Evolutionary conservation across 2,797 vertebrate species (phyloP).

Genomic region (Sorex maritimensis): DNA sequence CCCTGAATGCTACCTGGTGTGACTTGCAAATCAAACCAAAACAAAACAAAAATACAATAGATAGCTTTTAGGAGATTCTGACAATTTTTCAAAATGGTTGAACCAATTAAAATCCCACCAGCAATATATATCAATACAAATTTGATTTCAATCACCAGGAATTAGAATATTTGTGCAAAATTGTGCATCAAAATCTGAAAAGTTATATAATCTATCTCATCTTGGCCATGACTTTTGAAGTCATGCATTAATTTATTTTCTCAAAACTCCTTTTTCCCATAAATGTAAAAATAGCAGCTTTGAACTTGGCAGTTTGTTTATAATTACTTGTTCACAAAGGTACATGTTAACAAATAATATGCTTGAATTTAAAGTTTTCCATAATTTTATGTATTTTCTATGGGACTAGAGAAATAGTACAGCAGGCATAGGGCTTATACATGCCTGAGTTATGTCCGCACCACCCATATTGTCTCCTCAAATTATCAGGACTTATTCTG

Average conservation of each 20-base stretch:
- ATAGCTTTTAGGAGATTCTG: no score
- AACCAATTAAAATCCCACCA: no score
- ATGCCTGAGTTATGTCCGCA: no score
- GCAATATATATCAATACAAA: background rate
- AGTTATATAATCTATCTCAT: background rate
- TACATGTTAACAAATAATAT: background rate
- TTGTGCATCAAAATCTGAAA: background rate
- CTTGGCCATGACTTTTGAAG: background rate
- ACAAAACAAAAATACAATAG: no score
- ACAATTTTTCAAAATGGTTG: no score
- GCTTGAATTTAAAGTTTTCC: background rate
- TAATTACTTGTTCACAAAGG: background rate
- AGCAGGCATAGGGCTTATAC: no score
- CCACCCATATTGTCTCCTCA: no score
- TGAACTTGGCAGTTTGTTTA: background rate
- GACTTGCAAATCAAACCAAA: no score
- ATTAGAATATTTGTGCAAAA: background rate
- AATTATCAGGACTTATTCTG: no score
- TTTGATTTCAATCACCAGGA: background rate
- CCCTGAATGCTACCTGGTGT: no score
- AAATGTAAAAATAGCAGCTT: background rate
- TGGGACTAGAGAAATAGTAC: no score
- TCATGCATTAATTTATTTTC: background rate
- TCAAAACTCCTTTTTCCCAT: background rate
- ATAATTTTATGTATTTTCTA: no score